Conservation (phyloP, 92 coral and sea anemone genomes). For the Pocillopora grandis region DNA sequence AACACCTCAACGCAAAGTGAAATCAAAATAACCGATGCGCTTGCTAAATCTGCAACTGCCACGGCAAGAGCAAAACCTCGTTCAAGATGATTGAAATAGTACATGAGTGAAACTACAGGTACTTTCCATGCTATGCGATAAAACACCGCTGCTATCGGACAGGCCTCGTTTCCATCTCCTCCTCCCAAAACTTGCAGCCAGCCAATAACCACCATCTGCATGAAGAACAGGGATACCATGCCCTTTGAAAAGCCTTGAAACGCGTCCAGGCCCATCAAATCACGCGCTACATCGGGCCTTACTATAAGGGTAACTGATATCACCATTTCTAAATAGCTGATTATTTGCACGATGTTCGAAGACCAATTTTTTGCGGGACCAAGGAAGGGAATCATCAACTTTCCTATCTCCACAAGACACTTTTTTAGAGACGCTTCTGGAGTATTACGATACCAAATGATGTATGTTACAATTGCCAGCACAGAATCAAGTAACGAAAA, state of each 20-base stretch:
- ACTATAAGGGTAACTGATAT: slow-evolving; percentile 17
- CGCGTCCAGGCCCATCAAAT: slow-evolving; percentile 25
- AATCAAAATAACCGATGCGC: slow-evolving; percentile 5
- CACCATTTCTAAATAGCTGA: slow-evolving; percentile 10
- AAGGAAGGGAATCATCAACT: slow-evolving; percentile 10
- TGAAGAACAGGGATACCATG: slow-evolving; percentile 12
- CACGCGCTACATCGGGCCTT: slow-evolving; percentile 26
- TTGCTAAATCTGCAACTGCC: slow-evolving; percentile 10
- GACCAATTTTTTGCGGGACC: slow-evolving; percentile 16
- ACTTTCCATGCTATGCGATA: slow-evolving; percentile 43
- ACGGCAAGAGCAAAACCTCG: slow-evolving; percentile 30
- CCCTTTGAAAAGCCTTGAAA: slow-evolving; percentile 30
- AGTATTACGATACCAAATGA: slow-evolving; percentile 43
- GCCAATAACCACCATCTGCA: slow-evolving; percentile 24
- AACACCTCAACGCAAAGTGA: slow-evolving; percentile 11
- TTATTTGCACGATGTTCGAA: slow-evolving; percentile 18
- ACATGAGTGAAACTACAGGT: slow-evolving; percentile 29
- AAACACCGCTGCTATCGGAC: slow-evolving; percentile 45
- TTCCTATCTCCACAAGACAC: slow-evolving; percentile 31
- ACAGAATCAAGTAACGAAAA: slow-evolving; percentile 28
- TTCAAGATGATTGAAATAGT: slow-evolving; percentile 17
- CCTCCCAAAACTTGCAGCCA: slow-evolving; percentile 50
- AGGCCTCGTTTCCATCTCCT: slow-evolving; percentile 38
- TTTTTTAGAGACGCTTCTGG: slow-evolving; percentile 35
- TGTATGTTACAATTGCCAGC: slow-evolving; percentile 41